Conservation (phyloP, 2,888 invertebrate genomes). For the Eupeodes latifasciatus region DNA sequence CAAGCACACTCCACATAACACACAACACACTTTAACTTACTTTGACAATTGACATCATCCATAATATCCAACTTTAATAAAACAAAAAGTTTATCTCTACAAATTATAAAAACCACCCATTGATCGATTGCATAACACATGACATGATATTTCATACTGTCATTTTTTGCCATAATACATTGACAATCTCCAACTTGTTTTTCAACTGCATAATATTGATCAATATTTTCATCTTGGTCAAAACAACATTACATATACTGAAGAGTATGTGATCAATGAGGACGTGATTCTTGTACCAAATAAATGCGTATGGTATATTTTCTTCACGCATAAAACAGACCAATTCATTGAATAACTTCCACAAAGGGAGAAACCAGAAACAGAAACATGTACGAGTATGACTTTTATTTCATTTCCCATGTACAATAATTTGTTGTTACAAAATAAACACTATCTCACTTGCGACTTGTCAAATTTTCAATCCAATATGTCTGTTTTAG, state of each 20-base stretch:
- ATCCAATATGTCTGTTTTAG: slow-evolving; percentile 32
- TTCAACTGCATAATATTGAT: slow-evolving; percentile 34
- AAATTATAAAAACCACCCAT: slow-evolving; percentile 34
- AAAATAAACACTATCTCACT: slow-evolving; percentile 43
- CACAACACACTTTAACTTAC: not conserved
- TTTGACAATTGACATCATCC: slow-evolving; percentile 11
- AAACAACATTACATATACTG: not conserved
- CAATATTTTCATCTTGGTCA: slow-evolving; percentile 25
- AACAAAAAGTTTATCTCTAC: slow-evolving; percentile 14
- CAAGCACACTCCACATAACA: not conserved
- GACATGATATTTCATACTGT: not conserved
- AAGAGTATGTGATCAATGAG: slow-evolving; percentile 22
- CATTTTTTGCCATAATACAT: not conserved
- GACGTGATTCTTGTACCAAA: slow-evolving; percentile 64
- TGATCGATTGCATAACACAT: slow-evolving; percentile 38
- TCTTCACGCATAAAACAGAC: not conserved
- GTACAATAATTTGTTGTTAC: slow-evolving; percentile 18
- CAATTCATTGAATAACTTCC: slow-evolving; percentile 55
- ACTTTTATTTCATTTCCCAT: slow-evolving; percentile 9
- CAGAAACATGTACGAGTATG: slow-evolving; percentile 8
- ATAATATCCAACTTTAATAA: not conserved
- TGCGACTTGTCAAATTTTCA: slow-evolving; percentile 65
- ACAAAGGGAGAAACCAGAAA: slow-evolving; percentile 49
- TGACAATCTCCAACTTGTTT: slow-evolving; percentile 11
- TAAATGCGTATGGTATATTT: not conserved